Conservation (phyloP, 2,113 vertebrate genomes). For the Puntigrus tetrazona region DNA sequence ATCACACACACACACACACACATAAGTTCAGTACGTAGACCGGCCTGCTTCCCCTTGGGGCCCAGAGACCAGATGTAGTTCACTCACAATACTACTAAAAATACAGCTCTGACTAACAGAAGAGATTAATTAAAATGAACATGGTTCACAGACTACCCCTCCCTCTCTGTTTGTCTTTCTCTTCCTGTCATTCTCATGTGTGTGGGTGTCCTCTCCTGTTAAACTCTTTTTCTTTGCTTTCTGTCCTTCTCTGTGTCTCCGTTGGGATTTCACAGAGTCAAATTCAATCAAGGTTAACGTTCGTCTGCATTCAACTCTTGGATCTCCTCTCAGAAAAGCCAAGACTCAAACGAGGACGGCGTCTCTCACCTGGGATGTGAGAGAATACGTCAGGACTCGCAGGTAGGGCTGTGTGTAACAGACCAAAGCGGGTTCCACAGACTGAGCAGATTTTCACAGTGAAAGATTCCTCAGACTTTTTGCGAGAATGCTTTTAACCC, state of each 20-base stretch:
- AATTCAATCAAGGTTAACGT: conserved; percentile 39
- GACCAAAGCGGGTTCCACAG: conserved; percentile 33
- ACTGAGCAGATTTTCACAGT: conserved; percentile 38
- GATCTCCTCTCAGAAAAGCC: conserved; percentile 23
- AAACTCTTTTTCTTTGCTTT: conserved; percentile 28
- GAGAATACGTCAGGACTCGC: conserved; percentile 36
- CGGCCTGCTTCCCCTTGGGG: conserved; percentile 73
- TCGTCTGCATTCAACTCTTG: conserved; percentile 37
- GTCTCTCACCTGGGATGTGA: conserved; percentile 41
- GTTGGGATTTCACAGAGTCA: conserved; percentile 35
- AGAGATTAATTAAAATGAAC: conserved; percentile 69
- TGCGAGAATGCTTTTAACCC: conserved; percentile 27
- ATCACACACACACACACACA: conserved; percentile 22
- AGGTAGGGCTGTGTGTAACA: conserved; percentile 36
- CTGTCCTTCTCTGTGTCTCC: conserved; percentile 21
- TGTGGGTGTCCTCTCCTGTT: conserved; percentile 33
- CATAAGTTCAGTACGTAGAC: neutral
- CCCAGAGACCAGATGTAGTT: conserved; percentile 72
- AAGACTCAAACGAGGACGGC: conserved; percentile 3
- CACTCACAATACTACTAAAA: conserved; percentile 77
- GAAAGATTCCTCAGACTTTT: conserved; percentile 10
- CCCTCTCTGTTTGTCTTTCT: conserved; percentile 55
- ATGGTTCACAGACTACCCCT: conserved; percentile 62
- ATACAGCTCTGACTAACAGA: conserved; percentile 73
- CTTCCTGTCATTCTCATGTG: conserved; percentile 41